These are phyloP conservation scores for Epirrhoe tristata DNA, from an alignment of 2,888 invertebrate genomes.

Conservation along the genomic window DNA sequence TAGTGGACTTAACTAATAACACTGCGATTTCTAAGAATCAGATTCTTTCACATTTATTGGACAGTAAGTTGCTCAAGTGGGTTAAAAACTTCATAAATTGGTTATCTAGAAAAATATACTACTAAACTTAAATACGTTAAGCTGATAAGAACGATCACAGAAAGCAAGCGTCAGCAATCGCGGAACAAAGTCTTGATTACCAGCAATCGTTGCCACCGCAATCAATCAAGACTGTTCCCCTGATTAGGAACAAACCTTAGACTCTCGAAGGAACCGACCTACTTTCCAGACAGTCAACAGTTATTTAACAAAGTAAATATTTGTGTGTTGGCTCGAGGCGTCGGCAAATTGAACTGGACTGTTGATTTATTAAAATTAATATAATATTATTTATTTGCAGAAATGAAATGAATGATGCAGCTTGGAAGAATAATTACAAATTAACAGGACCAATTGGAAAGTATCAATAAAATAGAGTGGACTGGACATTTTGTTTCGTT, in stretches of 20 bases:
- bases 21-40: too few species aligned
- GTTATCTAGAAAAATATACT: too few species aligned
- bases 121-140: neutral
- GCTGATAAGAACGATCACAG: neutral
- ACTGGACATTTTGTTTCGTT: too few species aligned
- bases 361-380: constrained; percentile 2
- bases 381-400: neutral
- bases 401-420: neutral
- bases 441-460: neutral
- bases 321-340: neutral
- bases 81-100: too few species aligned
- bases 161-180: neutral
- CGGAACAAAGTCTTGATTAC: neutral
- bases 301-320: constrained; percentile 21
- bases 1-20: too few species aligned
- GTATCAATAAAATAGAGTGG: too few species aligned
- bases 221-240: constrained; percentile 79
- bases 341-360: constrained; percentile 2
- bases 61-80: too few species aligned
- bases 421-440: neutral
- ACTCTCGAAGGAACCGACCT: constrained; percentile 40
- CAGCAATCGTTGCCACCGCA: constrained; percentile 69
- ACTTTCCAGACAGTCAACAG: constrained; percentile 21
- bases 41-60: too few species aligned
- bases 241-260: constrained; percentile 74